Conservation (phyloP, 2,797 vertebrate genomes). For the Streptopelia turtur region DNA sequence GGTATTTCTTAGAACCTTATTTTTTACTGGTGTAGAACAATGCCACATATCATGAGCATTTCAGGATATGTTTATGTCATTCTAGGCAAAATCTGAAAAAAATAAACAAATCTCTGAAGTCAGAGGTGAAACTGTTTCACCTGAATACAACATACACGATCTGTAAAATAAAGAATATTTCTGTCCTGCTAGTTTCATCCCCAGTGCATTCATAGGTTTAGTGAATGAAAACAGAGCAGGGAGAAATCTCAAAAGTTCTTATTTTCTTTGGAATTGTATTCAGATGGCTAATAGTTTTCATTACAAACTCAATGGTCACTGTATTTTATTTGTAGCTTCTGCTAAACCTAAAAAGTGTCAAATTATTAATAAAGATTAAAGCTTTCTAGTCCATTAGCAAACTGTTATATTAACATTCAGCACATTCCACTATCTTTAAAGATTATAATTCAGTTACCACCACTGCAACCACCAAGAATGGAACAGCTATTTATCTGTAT, state of each 20-base stretch:
- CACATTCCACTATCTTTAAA: conserved; percentile 51
- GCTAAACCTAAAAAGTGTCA: conserved; percentile 39
- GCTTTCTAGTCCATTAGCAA: conserved; percentile 61
- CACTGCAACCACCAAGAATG: not conserved
- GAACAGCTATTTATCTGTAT: not conserved
- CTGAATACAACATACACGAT: not conserved
- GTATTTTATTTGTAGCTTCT: conserved; percentile 66
- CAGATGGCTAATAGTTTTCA: conserved; percentile 40
- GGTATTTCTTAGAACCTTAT: not conserved
- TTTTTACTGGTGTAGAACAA: not conserved
- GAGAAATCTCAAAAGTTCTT: not conserved
- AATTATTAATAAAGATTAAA: conserved; percentile 66
- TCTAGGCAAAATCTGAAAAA: not conserved
- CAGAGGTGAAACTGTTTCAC: not conserved
- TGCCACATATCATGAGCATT: not conserved
- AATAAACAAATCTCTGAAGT: not conserved
- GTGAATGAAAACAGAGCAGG: not conserved
- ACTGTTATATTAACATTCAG: conserved; percentile 39
- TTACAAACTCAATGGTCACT: conserved; percentile 54
- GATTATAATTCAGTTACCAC: conserved; percentile 58
- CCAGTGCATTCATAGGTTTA: not conserved
- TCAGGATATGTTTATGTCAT: not conserved
- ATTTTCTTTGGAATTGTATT: conserved; percentile 18
- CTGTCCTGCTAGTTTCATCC: not conserved
- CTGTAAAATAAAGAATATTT: not conserved